Evolutionary conservation across 2,888 invertebrate species (phyloP).

Genomic region (Agrochola lota): DNA sequence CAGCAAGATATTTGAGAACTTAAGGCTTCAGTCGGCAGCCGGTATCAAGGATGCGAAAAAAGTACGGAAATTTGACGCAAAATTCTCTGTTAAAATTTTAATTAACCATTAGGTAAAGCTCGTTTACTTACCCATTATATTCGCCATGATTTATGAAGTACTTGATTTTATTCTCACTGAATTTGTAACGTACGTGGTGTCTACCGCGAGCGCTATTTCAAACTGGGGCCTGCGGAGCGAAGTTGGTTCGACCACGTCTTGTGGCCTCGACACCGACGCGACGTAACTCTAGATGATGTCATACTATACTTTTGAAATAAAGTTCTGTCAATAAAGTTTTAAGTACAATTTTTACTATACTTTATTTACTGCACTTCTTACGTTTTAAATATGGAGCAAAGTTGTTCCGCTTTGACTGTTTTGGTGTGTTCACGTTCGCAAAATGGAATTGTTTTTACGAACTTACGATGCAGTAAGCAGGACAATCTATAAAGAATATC

Average conservation of each 20-base stretch:
- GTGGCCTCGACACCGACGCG: slow-evolving; percentile 71
- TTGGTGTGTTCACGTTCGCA: not conserved
- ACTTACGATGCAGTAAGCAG: not conserved
- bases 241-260: slow-evolving; percentile 62
- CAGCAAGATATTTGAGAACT: slow-evolving; percentile 1
- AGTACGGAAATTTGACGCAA: not conserved
- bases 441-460: slow-evolving; percentile 19
- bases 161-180: slow-evolving; percentile 72
- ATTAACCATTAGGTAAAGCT: slow-evolving; percentile 21
- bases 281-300: slow-evolving; percentile 76
- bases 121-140: slow-evolving; percentile 84
- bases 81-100: slow-evolving; percentile 3
- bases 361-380: slow-evolving; percentile 34
- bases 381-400: slow-evolving; percentile 30
- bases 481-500: slow-evolving; percentile 20
- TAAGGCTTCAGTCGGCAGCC: not conserved
- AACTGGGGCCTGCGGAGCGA: slow-evolving; percentile 52
- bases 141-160: slow-evolving; percentile 80
- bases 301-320: slow-evolving; percentile 71
- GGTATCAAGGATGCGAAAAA: slow-evolving; percentile 1
- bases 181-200: slow-evolving; percentile 71
- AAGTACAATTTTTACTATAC: slow-evolving; percentile 48
- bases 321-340: slow-evolving; percentile 60
- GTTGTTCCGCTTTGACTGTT: not conserved
- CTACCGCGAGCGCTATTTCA: slow-evolving; percentile 76